Base-by-base conservation (phyloP, 1,140 invertebrate genomes). In the Reticulitermes speratus region DNA sequence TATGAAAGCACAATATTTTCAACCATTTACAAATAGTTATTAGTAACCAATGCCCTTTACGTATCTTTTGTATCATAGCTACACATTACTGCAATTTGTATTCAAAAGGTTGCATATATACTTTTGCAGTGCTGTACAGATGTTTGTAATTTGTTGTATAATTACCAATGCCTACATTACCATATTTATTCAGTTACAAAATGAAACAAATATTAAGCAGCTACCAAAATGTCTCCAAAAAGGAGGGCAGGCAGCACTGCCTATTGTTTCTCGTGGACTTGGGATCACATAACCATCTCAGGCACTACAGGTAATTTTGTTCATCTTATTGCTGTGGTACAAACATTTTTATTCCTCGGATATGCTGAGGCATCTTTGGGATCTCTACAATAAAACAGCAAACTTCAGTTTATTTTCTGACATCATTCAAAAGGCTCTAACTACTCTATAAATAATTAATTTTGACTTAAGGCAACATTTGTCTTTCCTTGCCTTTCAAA, bases 1-100 rank as follows among this genome's bases (percentile, higher is more conserved):
- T 87, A 87, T 75, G 75, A 87, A 87, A 87, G 86, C 83, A 75
- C 52, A 87, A 84, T 84, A 84, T 84, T 84, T 84, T 84, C 83
- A 84, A 84, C 83, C 48, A 23, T 84, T 86, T 86, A 86, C 75
- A 81, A 83, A 86, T 82, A 86, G 32, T 86, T 81, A 86, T 87
- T 87, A 87, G 85, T 86, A 87, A 86, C 87, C 87, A 87, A 87
- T 87, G 87, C 59, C 85, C 87, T 86, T 87, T 86, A 86, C 52
- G 83, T 85, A 81, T 87, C 84, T 84, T 82, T 84, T 87, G 86
- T 87, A 84, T 87, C 84, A 69, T 59, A 87, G 69, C 82, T 87
- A 44, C 85, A 86, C 69, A 85, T 65, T 84, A 87, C 52, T 85
- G 86, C 86, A 75, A 84, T 44, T 69, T 32, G 55, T 82, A 82